phyloP scores from a whole-genome alignment of 2,888 invertebrate species.

The Scrobipalpa atriplicella region DNA sequence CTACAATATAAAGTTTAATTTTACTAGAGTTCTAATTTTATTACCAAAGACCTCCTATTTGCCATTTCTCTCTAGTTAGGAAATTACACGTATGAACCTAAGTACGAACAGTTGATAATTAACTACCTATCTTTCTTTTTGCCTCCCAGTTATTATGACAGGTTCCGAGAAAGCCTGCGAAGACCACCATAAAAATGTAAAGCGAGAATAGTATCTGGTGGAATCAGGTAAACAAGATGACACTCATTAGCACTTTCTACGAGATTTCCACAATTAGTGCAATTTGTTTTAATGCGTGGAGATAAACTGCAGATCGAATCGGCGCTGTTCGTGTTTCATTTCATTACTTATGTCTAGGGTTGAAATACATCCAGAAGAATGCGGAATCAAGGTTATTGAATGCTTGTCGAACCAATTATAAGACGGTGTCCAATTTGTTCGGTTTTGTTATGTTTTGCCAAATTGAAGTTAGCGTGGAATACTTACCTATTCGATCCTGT shows the following conservation, averaged over 20 bases:
- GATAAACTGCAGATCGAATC: slow-evolving; percentile 59
- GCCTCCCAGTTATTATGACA: slow-evolving; percentile 1
- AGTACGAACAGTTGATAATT: too few relatives aligned
- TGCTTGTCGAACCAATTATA: too few relatives aligned
- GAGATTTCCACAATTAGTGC: slow-evolving; percentile 67
- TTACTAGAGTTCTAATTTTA: too few relatives aligned
- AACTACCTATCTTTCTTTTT: neutral
- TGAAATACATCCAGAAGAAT: neutral
- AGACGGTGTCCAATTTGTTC: too few relatives aligned
- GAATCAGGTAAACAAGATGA: slow-evolving; percentile 28
- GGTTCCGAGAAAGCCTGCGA: slow-evolving; percentile 27
- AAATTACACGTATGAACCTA: too few relatives aligned
- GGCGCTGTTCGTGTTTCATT: slow-evolving; percentile 24
- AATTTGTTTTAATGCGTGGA: slow-evolving; percentile 57
- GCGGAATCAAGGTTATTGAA: too few relatives aligned
- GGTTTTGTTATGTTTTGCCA: too few relatives aligned
- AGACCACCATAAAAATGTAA: slow-evolving; percentile 22
- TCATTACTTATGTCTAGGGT: slow-evolving; percentile 2
- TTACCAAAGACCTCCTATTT: too few relatives aligned
- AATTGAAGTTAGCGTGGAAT: too few relatives aligned
- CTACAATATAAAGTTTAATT: too few relatives aligned
- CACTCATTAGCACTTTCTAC: slow-evolving; percentile 46
- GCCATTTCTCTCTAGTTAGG: too few relatives aligned
- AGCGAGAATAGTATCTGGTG: neutral
- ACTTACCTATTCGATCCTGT: too few relatives aligned